Percentiles rank a stretch among this genome's conserved stretches.
phyloP scores from a whole-genome alignment of 2,797 vertebrate species.

The Sorex maritimensis region DNA sequence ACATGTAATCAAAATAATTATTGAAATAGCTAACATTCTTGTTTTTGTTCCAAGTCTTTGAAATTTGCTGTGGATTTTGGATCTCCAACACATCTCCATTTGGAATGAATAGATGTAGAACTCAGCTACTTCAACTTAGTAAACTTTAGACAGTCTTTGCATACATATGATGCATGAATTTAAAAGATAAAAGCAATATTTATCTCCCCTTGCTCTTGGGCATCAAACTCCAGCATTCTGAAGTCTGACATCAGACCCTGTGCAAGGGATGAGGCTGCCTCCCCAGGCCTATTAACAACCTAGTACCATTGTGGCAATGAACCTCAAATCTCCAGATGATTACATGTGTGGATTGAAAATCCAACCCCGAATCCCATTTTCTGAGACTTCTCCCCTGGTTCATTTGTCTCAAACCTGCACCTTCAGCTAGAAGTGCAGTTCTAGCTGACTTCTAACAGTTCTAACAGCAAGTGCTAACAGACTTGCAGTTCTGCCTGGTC shows the following conservation, averaged over 20 bases:
- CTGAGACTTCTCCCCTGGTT: background rate
- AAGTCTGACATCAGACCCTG: background rate
- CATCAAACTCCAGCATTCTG: background rate
- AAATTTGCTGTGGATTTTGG: background rate
- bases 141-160: constrained; percentile 18
- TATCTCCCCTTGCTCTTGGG: background rate
- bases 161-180: background rate
- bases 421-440: background rate
- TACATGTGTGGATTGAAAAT: background rate
- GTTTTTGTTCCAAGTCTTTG: constrained; percentile 31
- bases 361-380: background rate
- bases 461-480: too few species aligned
- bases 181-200: background rate
- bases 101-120: background rate
- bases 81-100: background rate
- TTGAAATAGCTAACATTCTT: constrained; percentile 48
- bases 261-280: background rate
- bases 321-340: background rate
- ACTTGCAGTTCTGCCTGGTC: background rate
- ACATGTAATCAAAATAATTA: constrained; percentile 17
- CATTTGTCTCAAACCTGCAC: background rate
- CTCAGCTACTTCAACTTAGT: background rate
- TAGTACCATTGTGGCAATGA: background rate
- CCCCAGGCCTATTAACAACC: background rate
- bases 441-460: too few species aligned